Evolutionary conservation across 2,797 vertebrate genomes (phyloP), one percentile per base, ranked within the genome.

Genomic region (Meriones psammophilus): DNA sequence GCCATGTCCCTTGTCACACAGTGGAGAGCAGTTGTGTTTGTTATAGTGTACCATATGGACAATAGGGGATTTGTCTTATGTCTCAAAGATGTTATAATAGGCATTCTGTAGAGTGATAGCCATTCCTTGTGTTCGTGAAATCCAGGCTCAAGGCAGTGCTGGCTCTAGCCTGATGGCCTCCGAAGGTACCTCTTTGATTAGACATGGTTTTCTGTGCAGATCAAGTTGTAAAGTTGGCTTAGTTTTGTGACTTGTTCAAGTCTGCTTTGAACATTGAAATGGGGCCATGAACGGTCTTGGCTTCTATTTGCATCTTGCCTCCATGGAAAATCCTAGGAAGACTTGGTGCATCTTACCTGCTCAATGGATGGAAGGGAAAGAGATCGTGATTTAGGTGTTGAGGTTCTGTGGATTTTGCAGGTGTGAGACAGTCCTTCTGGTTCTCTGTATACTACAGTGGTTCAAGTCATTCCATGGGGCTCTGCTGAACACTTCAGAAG

Each of bases 11-110:
- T 85, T 92, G 88, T 14, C 56, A 20, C 62, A 60, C 58, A 83
- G 60, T 62, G 17, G 54, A n/a, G 84, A 74, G 42, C 50, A 71
- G 10, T 71, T 80, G 18, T 69, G 83, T 86, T 96, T 96, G 90
- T 64, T 91, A 92, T 90, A 77, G 81, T 18, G 83, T 78, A 15
- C 68, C 81, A 1, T 74, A 2, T 92, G 33, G 56, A 84, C 80
- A 74, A 26, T 8, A 54, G 33, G 24, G 30, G 26, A 81, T 80
- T 86, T 81, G 60, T 81, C 71, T 86, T 56, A 1, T 8, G 8
- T 58, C 76, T 68, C 33, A 56, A n/a, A 87, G 66, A 24, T 62
- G 91, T 64, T 92, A 33, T 12, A 77, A 30, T 46, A 91, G 68
- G 24, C 64, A 13, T 81, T 94, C 81, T 79, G 86, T 73, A 79